Base-by-base conservation (phyloP, 1,140 invertebrate species). In the Calephelis nemesis region DNA sequence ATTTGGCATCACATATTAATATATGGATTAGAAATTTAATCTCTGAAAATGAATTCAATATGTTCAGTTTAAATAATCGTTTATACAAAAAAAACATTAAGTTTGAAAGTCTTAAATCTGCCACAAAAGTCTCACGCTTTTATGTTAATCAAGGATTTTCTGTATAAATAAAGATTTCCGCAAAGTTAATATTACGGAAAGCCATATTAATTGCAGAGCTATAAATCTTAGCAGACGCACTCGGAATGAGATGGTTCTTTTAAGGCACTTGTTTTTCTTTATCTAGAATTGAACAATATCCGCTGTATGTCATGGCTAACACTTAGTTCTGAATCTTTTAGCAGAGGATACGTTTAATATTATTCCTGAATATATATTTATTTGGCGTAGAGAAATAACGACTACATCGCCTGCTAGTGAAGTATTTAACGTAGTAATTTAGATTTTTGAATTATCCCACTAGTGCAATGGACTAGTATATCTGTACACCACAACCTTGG, bases 131-230 rank as follows among this genome's bases (percentile, higher is more conserved):
- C 30, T 39, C 54, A 58, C 10, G 19, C 54, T 58, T 58, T 58
- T 58, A 58, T 39, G 54, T 39, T 12, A 58, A 58, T 39, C 54
- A 58, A 58, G 54, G 54, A 58, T 58, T 58, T 58, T 12, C 15
- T 58, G 12, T 39, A 58, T 58, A 58, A 58, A 58, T 58, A 58
- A 39, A 58, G 10, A 39, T 58, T 58, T 58, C 52, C 52, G 52
- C 19, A 58, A 58, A 58, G 52, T 58, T 58, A 58, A 58, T 58
- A 58, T 58, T 58, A 58, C 9, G 52, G 52, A 58, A 58, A 58
- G 19, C 52, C 52, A 58, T 58, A 58, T 58, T 58, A 58, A 58
- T 15, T 58, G 52, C 52, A 15, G 5, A 58, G 10, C 52, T 15
- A 58, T 58, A 58, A 58, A 58, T 58, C 52, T 11, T 58, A 30